phyloP scores from a whole-genome alignment of 2,797 vertebrate genomes.

The Macropodus opercularis region DNA sequence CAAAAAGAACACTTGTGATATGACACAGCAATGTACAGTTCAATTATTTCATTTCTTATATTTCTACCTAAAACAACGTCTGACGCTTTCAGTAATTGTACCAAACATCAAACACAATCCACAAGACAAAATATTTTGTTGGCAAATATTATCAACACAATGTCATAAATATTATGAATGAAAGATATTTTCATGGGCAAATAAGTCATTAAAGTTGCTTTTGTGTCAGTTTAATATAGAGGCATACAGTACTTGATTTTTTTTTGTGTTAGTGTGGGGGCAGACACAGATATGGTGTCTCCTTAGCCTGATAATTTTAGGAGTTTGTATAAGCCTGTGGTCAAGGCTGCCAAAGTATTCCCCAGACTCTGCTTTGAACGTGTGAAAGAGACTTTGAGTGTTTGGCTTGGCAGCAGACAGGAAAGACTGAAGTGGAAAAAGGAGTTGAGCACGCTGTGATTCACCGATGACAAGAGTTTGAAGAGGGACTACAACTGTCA shows the following conservation, averaged over 20 bases:
- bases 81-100: no score
- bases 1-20: no score
- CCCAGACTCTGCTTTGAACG: conserved; percentile 31
- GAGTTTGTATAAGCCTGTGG: conserved; percentile 75
- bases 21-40: no score
- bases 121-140: no score
- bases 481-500: conserved; percentile 33
- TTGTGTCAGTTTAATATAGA: conserved; percentile 9
- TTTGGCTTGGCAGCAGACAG: conserved; percentile 50
- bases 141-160: no score
- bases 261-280: conserved; percentile 68
- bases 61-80: no score
- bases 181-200: conserved; percentile 10
- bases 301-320: conserved; percentile 80
- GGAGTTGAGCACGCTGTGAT: conserved; percentile 66
- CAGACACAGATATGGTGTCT: conserved; percentile 78
- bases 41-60: no score
- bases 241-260: conserved; percentile 69
- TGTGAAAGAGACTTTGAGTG: conserved; percentile 21
- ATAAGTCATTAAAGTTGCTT: background rate
- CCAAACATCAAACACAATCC: no score
- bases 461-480: conserved; percentile 50
- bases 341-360: conserved; percentile 86
- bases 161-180: no score
- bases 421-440: conserved; percentile 40